phyloP scores from a whole-genome alignment of 2,113 vertebrate genomes.

The Oncorhynchus mykiss region DNA sequence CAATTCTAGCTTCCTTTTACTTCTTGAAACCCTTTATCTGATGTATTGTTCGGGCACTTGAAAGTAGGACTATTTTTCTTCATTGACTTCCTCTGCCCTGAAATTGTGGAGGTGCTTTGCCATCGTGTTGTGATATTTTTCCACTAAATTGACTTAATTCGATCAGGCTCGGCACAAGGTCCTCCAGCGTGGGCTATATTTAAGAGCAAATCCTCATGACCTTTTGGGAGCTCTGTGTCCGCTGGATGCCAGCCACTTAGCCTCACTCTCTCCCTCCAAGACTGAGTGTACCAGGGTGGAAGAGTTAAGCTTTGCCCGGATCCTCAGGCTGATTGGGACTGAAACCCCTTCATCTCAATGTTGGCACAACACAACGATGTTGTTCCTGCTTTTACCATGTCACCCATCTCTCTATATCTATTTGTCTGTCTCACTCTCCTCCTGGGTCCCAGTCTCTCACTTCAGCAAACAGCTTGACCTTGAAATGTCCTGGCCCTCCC shows the following conservation, averaged over 20 bases:
- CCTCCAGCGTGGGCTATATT: not conserved
- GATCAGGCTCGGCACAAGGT: not conserved
- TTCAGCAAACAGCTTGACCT: too few relatives aligned
- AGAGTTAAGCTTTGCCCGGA: not conserved
- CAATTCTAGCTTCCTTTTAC: too few relatives aligned
- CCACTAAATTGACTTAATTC: not conserved
- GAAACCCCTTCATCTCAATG: too few relatives aligned
- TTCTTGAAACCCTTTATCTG: not conserved
- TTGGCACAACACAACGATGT: not conserved
- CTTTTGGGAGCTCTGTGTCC: not conserved
- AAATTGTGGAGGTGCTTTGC: not conserved
- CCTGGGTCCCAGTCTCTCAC: too few relatives aligned
- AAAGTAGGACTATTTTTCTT: not conserved
- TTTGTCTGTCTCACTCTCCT: not conserved
- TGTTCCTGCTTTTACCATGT: not conserved
- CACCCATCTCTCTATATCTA: not conserved
- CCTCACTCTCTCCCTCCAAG: not conserved
- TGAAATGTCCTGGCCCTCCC: too few relatives aligned
- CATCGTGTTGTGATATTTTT: not conserved
- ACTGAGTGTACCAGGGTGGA: not conserved
- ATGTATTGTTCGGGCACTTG: not conserved
- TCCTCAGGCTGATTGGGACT: too few relatives aligned
- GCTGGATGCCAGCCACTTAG: not conserved
- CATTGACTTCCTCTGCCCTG: not conserved
- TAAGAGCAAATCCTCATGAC: not conserved